A percentile compares a stretch with the other conserved stretches of the same genome.
phyloP scores from a whole-genome alignment of 1,140 invertebrate species.

The Drosophila rhopaloa region DNA sequence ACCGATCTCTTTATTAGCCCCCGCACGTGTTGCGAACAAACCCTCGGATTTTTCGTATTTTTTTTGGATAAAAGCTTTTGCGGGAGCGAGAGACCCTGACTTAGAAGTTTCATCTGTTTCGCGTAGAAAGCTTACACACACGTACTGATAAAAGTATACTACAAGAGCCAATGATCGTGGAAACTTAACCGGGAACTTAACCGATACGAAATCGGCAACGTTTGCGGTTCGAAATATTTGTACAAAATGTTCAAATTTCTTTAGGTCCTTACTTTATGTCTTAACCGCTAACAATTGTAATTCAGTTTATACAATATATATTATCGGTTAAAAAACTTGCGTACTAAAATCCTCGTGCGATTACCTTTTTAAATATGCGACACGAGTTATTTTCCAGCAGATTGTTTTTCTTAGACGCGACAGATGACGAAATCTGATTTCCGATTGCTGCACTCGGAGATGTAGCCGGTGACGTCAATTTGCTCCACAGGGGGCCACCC shows the following conservation, averaged over 20 bases:
- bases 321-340: not conserved
- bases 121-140: slow-evolving; percentile 24
- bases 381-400: slow-evolving; percentile 42
- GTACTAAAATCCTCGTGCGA: too few relatives aligned
- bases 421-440: slow-evolving; percentile 64
- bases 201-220: too few relatives aligned
- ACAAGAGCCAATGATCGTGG: not conserved
- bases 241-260: too few relatives aligned
- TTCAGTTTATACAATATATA: not conserved
- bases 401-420: slow-evolving; percentile 37
- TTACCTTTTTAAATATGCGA: not conserved
- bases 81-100: slow-evolving; percentile 36
- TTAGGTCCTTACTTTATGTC: too few relatives aligned
- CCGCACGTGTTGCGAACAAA: slow-evolving; percentile 42
- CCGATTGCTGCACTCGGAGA: slow-evolving; percentile 40
- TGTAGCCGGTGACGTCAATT: slow-evolving; percentile 59
- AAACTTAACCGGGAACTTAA: too few relatives aligned
- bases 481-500: slow-evolving; percentile 31
- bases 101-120: slow-evolving; percentile 31
- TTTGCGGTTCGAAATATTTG: too few relatives aligned
- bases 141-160: slow-evolving; percentile 11
- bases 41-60: slow-evolving; percentile 3
- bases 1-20: slow-evolving; percentile 6
- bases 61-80: slow-evolving; percentile 57
- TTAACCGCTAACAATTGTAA: not conserved